Evolutionary conservation across 2,113 vertebrate genomes (phyloP).

Genomic region (Engraulis encrasicolus): DNA sequence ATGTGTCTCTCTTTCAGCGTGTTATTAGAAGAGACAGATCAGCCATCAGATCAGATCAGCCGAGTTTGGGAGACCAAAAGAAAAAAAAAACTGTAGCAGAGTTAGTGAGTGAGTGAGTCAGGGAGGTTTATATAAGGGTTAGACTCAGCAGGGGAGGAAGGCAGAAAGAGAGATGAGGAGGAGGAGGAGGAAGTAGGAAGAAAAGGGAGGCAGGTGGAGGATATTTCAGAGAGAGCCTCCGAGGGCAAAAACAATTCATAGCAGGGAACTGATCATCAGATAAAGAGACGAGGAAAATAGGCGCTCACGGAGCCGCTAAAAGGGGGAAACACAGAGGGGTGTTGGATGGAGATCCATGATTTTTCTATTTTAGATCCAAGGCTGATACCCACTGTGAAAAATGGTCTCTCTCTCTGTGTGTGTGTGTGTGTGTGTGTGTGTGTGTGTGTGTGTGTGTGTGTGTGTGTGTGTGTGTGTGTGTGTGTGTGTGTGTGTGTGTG

Average conservation of each 20-base stretch:
- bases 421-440: neutral
- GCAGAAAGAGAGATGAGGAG: no score
- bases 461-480: neutral
- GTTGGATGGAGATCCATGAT: conserved; percentile 36
- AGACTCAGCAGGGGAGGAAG: neutral
- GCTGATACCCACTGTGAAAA: conserved; percentile 37
- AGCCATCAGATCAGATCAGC: no score
- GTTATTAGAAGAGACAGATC: neutral
- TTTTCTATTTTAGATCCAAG: conserved; percentile 46
- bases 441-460: neutral
- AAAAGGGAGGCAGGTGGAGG: neutral
- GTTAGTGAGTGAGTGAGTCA: conserved; percentile 16
- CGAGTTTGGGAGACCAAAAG: neutral
- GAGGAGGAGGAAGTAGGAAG: no score
- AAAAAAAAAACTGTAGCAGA: neutral
- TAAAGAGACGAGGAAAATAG: conserved; percentile 50
- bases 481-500: neutral
- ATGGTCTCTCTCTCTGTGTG: neutral
- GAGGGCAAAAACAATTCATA: conserved; percentile 1
- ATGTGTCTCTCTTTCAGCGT: neutral
- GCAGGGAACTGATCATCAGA: conserved; percentile 59
- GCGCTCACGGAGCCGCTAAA: conserved; percentile 41
- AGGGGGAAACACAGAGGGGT: conserved; percentile 44
- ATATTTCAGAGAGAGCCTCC: neutral
- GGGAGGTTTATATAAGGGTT: neutral